A percentile compares a stretch with the other conserved stretches of the same genome.
Evolutionary conservation across 1,140 invertebrate genomes (phyloP).

Genomic region (Notospermus geniculatus): DNA sequence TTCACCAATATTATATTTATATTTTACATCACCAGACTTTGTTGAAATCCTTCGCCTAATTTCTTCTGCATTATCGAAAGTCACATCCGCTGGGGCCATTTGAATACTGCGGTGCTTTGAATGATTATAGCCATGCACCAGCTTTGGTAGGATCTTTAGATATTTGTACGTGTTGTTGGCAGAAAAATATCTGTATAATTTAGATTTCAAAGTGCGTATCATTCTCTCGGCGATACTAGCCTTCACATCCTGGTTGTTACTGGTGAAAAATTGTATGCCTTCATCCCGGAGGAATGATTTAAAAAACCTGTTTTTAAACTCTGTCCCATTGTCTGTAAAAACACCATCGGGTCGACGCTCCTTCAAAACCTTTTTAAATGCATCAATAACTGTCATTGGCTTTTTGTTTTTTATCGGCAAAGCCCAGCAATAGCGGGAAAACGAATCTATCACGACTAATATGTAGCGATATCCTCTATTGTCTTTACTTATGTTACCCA

Average conservation of each 20-base stretch:
- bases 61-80: background rate
- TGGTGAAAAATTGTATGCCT: background rate
- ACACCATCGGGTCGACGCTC: background rate
- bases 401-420: background rate
- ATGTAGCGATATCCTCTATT: background rate
- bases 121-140: background rate
- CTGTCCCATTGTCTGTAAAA: background rate
- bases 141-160: conserved; percentile 5
- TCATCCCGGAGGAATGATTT: background rate
- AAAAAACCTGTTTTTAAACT: background rate
- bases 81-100: conserved; percentile 3
- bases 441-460: background rate
- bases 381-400: background rate
- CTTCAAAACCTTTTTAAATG: conserved; percentile 5
- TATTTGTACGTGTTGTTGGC: background rate
- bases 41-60: background rate
- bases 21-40: background rate
- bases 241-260: background rate
- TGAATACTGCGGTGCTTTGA: background rate
- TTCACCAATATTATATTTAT: background rate
- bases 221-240: conserved; percentile 3
- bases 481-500: background rate
- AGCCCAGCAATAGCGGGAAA: background rate
- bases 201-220: background rate
- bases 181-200: background rate